These are phyloP conservation scores for Echinops telfairi DNA, from an alignment of 2,113 vertebrate genomes.

Conservation along the genomic window DNA sequence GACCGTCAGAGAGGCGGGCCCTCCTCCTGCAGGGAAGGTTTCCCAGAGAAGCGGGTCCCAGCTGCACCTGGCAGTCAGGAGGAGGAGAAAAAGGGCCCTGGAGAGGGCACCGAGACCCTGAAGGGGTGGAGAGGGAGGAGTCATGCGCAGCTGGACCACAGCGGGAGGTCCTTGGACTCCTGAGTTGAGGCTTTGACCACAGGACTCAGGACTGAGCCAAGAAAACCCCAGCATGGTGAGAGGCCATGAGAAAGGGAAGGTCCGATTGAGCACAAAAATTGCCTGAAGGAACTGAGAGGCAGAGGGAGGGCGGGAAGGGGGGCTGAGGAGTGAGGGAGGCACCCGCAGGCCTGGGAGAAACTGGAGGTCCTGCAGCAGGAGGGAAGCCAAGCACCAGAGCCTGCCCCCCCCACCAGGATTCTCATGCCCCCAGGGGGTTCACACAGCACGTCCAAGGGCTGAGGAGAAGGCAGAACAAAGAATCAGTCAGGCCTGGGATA, in stretches of 20 bases:
- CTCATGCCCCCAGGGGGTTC: fast-evolving
- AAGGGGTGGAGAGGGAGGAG: too few species aligned
- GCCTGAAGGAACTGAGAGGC: not conserved
- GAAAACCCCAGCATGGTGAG: not conserved
- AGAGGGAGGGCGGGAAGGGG: too few species aligned
- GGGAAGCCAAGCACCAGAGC: not conserved
- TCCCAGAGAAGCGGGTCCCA: not conserved
- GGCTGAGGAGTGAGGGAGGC: fast-evolving
- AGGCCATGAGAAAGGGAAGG: not conserved
- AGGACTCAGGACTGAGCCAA: too few species aligned
- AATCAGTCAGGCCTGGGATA: fast-evolving
- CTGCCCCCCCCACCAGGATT: not conserved
- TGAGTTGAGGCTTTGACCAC: not conserved
- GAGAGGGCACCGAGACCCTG: not conserved
- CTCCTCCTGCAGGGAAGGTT: not conserved
- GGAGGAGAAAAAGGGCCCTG: not conserved
- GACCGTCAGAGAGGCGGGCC: not conserved
- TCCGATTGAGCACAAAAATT: not conserved
- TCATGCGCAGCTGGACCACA: not conserved
- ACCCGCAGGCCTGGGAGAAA: not conserved
- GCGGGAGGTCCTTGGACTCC: fast-evolving
- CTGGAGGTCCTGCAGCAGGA: not conserved
- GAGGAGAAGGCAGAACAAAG: not conserved
- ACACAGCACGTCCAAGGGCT: not conserved
- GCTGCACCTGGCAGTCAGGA: not conserved